Conservation (phyloP, 2,797 vertebrate species). For the Aotus griseimembra region DNA sequence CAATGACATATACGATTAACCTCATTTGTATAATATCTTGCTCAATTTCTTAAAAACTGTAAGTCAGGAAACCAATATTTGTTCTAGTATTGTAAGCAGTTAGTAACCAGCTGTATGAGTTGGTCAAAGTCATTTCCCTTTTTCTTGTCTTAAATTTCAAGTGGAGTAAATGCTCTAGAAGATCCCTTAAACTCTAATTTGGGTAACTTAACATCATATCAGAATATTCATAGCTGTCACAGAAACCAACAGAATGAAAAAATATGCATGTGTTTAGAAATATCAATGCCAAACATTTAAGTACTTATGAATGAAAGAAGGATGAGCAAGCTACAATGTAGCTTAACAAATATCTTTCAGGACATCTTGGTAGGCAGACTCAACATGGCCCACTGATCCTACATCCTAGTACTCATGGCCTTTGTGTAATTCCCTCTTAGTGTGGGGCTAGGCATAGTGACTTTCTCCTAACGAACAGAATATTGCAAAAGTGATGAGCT, state of each 20-base stretch:
- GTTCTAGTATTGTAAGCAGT: background rate
- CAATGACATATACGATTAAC: background rate
- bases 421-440: background rate
- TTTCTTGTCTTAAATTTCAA: background rate
- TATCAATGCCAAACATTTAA: background rate
- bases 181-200: background rate
- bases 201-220: background rate
- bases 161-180: background rate
- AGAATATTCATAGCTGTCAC: background rate
- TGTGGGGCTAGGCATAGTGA: background rate
- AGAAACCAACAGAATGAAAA: background rate
- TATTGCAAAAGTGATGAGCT: background rate
- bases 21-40: background rate
- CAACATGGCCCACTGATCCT: background rate
- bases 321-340: background rate
- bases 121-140: background rate
- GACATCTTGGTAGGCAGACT: background rate
- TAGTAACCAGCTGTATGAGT: background rate
- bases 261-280: background rate
- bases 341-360: background rate
- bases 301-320: background rate
- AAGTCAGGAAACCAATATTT: background rate
- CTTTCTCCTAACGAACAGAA: background rate
- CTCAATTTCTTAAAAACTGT: background rate
- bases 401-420: background rate